A percentile compares a stretch with the other conserved stretches of the same genome.
phyloP scores from a whole-genome alignment of 2,113 vertebrate species.

The Zosterops borbonicus region DNA sequence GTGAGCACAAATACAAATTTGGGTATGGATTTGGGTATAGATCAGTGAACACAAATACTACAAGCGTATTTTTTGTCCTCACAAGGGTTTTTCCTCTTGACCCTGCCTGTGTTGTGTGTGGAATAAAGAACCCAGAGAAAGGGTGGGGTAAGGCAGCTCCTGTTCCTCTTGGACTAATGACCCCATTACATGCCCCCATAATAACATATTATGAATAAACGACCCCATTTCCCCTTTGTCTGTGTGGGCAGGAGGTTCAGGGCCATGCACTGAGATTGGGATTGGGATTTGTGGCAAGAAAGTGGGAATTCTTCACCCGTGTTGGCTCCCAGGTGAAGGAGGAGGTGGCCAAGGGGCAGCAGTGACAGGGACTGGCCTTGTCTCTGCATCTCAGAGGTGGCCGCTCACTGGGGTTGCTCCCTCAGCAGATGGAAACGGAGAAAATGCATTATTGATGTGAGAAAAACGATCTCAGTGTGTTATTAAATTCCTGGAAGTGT shows the following conservation, averaged over 20 bases:
- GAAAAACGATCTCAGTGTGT: accelerated
- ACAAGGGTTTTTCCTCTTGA: not conserved
- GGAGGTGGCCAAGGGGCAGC: not conserved
- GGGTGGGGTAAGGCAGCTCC: accelerated
- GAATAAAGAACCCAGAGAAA: not conserved
- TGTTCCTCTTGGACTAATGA: not conserved
- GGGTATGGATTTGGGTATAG: accelerated
- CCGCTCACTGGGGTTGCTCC: accelerated
- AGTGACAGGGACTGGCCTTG: not conserved
- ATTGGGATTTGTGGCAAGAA: accelerated
- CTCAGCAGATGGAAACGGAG: not conserved
- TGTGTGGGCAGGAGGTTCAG: accelerated
- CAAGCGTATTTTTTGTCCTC: accelerated
- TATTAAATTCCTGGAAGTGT: not conserved
- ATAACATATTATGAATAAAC: no score
- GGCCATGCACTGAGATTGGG: accelerated
- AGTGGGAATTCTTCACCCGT: accelerated
- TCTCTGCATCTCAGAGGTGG: accelerated
- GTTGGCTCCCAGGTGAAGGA: accelerated
- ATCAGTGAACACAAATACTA: accelerated
- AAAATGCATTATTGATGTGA: accelerated
- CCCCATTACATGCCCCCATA: no score
- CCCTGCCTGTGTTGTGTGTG: not conserved
- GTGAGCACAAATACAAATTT: not conserved
- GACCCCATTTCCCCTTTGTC: no score